Percentiles rank a stretch among this genome's conserved stretches.
phyloP scores from a whole-genome alignment of 2,113 vertebrate species.

The Shinisaurus crocodilurus region DNA sequence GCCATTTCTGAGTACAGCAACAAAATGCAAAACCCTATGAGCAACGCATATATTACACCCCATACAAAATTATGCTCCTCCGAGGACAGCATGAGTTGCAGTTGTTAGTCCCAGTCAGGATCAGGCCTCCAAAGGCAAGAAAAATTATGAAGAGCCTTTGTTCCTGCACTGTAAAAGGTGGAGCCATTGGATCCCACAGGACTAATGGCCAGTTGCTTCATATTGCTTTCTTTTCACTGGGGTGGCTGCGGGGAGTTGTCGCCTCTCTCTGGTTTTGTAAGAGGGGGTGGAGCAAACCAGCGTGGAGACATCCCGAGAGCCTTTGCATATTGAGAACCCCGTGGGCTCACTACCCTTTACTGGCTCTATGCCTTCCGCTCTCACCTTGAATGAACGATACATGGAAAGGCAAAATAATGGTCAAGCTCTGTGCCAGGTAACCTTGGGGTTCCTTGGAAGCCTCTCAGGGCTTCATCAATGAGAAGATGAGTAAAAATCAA shows the following conservation, averaged over 20 bases:
- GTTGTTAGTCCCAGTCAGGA: neutral
- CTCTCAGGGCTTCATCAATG: neutral
- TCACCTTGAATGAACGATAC: neutral
- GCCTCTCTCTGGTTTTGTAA: slow-evolving; percentile 2
- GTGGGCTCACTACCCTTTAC: neutral
- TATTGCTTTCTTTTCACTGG: neutral
- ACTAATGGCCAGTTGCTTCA: neutral
- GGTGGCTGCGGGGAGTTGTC: neutral
- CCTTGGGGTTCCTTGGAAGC: neutral
- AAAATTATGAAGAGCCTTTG: neutral
- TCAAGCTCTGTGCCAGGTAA: neutral
- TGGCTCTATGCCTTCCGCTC: neutral
- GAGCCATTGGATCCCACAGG: neutral
- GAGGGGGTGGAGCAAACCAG: neutral
- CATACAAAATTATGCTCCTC: neutral
- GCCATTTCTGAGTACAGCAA: neutral
- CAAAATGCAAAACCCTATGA: neutral
- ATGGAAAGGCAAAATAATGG: neutral
- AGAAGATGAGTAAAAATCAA: neutral
- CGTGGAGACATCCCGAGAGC: neutral
- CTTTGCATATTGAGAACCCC: neutral
- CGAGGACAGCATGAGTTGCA: too few relatives aligned
- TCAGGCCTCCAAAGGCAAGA: neutral
- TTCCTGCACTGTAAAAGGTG: neutral
- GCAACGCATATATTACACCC: neutral